Conservation (phyloP, 2,797 vertebrate species). For the Martes flavigula region DNA sequence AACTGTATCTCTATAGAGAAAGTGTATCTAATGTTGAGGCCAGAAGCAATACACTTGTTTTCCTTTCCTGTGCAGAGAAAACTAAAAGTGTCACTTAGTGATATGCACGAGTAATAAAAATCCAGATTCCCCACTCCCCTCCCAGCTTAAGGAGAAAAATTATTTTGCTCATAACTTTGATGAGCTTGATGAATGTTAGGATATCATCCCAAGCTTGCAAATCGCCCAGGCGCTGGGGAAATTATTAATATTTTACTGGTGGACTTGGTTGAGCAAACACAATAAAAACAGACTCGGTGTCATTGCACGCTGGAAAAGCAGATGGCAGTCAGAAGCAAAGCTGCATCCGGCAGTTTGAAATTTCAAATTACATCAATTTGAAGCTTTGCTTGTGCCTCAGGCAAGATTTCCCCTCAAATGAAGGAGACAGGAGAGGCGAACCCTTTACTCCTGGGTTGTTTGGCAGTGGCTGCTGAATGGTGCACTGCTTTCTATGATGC, state of each 20-base stretch:
- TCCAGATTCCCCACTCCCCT: neutral
- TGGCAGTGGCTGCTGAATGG: constrained; percentile 68
- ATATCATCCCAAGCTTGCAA: constrained; percentile 67
- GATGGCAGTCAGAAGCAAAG: constrained; percentile 87
- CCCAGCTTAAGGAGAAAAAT: constrained; percentile 66
- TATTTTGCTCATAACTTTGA: constrained; percentile 79
- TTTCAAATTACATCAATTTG: constrained; percentile 89
- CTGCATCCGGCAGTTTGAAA: constrained; percentile 86
- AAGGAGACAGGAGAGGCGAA: constrained; percentile 82
- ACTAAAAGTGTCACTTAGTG: constrained; percentile 60
- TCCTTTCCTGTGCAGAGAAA: constrained; percentile 37
- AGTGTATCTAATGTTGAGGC: neutral
- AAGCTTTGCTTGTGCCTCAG: constrained; percentile 86
- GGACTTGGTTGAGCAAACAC: constrained; percentile 86
- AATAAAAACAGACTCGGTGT: constrained; percentile 85
- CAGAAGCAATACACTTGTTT: constrained; percentile 42
- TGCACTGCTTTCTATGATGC: neutral
- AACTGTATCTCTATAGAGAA: constrained; percentile 16
- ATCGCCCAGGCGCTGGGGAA: constrained; percentile 65
- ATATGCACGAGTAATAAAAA: constrained; percentile 48
- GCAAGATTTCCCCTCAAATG: constrained; percentile 84
- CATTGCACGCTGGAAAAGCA: constrained; percentile 84
- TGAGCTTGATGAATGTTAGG: constrained; percentile 76
- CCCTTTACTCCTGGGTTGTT: constrained; percentile 76
- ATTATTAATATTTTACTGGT: constrained; percentile 86